Evolutionary conservation across 2,797 vertebrate species (phyloP).

Genomic region (Spatula versicolor): DNA sequence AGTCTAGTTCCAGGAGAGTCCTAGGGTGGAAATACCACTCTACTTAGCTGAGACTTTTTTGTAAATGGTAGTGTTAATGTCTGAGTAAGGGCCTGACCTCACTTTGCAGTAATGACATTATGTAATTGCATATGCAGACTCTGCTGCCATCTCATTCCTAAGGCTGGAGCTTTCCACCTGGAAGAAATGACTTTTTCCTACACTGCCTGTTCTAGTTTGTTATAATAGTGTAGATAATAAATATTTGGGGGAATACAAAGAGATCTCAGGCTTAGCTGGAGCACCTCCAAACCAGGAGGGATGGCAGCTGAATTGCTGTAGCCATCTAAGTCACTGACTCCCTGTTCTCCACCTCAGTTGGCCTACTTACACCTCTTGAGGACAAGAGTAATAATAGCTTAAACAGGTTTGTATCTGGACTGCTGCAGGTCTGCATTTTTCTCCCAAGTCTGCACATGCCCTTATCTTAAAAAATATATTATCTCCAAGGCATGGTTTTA

Average conservation of each 20-base stretch:
- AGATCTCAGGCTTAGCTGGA: background rate
- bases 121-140: background rate
- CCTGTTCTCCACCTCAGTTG: background rate
- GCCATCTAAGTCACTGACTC: background rate
- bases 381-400: background rate
- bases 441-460: background rate
- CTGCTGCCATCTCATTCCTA: background rate
- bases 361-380: background rate
- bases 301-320: background rate
- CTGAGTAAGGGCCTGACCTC: slow-evolving; percentile 33
- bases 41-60: background rate
- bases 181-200: background rate
- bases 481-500: background rate
- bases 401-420: background rate
- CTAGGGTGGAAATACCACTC: background rate
- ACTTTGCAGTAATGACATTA: slow-evolving; percentile 4
- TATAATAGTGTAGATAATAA: background rate
- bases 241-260: background rate
- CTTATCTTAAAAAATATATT: slow-evolving; percentile 12
- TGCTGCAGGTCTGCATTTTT: background rate
- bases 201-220: background rate
- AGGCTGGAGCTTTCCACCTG: background rate
- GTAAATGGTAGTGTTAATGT: background rate
- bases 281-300: background rate
- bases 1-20: background rate